Evolutionary conservation across 2,113 vertebrate species (phyloP), one percentile per base, ranked within the genome.

Genomic region (Geococcyx californianus): DNA sequence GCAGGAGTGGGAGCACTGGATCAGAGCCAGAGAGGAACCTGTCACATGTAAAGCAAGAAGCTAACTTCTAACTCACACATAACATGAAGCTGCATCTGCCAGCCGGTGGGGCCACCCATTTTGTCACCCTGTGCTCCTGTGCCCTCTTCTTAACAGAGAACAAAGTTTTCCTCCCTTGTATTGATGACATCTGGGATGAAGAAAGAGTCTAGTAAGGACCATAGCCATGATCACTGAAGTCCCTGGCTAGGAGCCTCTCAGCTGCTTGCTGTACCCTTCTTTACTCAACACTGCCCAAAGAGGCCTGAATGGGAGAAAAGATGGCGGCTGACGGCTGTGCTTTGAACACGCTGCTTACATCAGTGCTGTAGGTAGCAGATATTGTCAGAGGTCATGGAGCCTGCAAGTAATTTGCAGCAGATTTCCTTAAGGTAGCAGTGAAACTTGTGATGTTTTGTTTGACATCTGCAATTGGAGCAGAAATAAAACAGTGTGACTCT

Each of bases 71-170:
- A 72, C 31, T 34, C 34, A 47, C 42, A 24, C 40, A 34, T 52
- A 24, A 45, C 24, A 11, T 28, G 10, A 16, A n/a, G 15, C 11
- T 44, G 33, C 34, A 60, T 25, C 62, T 80, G 26, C 51, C 62
- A 47, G 69, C 21, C 3, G 0, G 9, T 42, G n/a, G 34, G 79
- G 12, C 9, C 52, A 38, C 34, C 13, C 1, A 0, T 24, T 63
- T 47, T 45, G 45, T 69, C 74, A n/a, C 56, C 58, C 31, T 23
- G 9, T 59, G 58, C 58, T 69, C 44, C 62, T 67, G n/a, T 49
- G n/a, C n/a, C n/a, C 45, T 42, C 40, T 34, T 16, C 10, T 6
- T 60, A 36, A 75, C 52, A 49, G 33, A 56, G 10, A 67, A n/a
- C 40, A 49, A 6, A 3, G 9, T 49, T 77, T 92, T n/a, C 34